A percentile compares a stretch with the other conserved stretches of the same genome.
Evolutionary conservation across 2,797 vertebrate species (phyloP).

Genomic region (Pempheris klunzingeri): DNA sequence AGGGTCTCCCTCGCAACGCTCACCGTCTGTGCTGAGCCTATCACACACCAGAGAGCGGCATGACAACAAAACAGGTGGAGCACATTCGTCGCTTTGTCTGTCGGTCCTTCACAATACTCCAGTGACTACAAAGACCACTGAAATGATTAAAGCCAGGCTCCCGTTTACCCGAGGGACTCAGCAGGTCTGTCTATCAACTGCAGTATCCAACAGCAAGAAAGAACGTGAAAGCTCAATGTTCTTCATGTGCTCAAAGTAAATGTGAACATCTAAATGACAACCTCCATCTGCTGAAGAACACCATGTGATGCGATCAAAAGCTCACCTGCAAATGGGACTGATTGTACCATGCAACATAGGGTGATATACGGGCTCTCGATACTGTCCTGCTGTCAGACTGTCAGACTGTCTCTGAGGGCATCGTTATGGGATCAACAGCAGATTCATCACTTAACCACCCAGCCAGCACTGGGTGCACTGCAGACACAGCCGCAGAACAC

Average conservation of each 20-base stretch:
- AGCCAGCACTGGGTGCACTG: neutral
- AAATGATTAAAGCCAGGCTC: neutral
- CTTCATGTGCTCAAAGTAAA: neutral
- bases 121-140: neutral
- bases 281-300: neutral
- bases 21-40: constrained; percentile 17
- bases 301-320: neutral
- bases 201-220: neutral
- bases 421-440: constrained; percentile 25
- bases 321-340: too few relatives aligned
- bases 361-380: too few relatives aligned
- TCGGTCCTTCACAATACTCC: neutral
- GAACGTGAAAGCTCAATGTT: neutral
- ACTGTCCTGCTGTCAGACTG: neutral
- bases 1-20: neutral
- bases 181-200: too few relatives aligned
- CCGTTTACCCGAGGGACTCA: too few relatives aligned
- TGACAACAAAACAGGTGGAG: neutral
- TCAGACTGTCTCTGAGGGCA: constrained; percentile 15
- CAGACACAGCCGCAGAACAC: neutral
- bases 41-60: constrained; percentile 35
- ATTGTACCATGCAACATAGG: too few relatives aligned
- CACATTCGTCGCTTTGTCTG: neutral
- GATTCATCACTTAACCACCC: constrained; percentile 13
- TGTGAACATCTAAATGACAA: neutral